Evolutionary conservation across 2,113 vertebrate genomes (phyloP).

Genomic region (Embiotoca jacksoni): DNA sequence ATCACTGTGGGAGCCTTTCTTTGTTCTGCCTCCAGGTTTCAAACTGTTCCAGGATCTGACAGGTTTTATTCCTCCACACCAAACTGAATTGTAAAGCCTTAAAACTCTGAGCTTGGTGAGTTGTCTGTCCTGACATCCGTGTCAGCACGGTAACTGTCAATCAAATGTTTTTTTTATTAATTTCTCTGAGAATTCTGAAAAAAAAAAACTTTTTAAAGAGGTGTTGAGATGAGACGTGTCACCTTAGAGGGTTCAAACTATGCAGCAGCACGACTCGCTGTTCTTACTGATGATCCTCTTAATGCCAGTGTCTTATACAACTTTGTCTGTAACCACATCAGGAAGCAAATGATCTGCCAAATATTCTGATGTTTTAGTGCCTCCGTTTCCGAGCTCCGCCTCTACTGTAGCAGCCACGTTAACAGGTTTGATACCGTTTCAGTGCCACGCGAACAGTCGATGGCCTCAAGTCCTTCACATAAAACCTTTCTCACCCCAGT

Average conservation of each 20-base stretch:
- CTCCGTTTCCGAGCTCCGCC: conserved; percentile 34
- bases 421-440: conserved; percentile 26
- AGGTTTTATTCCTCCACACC: too few species aligned
- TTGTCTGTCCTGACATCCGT: too few species aligned
- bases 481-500: not conserved
- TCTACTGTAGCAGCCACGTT: conserved; percentile 9
- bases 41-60: too few species aligned
- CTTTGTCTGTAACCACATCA: conserved; percentile 15
- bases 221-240: not conserved
- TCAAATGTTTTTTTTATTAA: too few species aligned
- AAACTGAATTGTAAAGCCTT: too few species aligned
- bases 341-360: conserved; percentile 36
- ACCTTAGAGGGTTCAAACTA: conserved; percentile 16
- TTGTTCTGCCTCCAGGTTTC: too few species aligned
- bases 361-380: conserved; percentile 44
- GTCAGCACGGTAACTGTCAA: too few species aligned
- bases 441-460: not conserved
- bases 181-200: too few species aligned
- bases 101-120: too few species aligned
- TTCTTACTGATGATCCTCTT: conserved; percentile 23
- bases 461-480: not conserved
- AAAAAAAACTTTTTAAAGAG: too few species aligned
- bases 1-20: too few species aligned
- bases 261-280: conserved; percentile 18
- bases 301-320: conserved; percentile 37